Evolutionary conservation across 1,140 invertebrate species (phyloP).

Genomic region (Drosophila bifasciata): DNA sequence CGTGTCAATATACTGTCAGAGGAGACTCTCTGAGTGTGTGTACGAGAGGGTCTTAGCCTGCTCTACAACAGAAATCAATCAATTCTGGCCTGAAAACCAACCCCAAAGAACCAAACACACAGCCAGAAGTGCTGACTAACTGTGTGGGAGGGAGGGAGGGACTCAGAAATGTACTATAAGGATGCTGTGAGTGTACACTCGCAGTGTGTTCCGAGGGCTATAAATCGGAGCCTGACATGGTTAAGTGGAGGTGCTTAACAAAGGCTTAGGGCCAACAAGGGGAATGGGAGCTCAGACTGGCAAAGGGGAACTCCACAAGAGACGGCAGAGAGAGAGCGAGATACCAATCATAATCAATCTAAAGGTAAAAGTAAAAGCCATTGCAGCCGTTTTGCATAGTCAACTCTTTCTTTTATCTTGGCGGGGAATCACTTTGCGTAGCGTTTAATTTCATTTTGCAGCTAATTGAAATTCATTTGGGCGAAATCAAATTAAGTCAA

Average conservation of each 20-base stretch:
- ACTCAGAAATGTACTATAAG: too few relatives aligned
- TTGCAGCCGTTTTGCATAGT: slow-evolving; percentile 13
- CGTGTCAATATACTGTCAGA: slow-evolving; percentile 57
- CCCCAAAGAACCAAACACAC: not conserved
- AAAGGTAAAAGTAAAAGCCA: not conserved
- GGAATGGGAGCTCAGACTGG: not conserved
- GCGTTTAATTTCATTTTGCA: slow-evolving; percentile 75
- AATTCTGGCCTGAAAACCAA: slow-evolving; percentile 45
- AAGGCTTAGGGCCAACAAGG: slow-evolving; percentile 12
- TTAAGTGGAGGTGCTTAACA: slow-evolving; percentile 58
- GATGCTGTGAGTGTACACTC: slow-evolving; percentile 10
- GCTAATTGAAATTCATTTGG: slow-evolving; percentile 82
- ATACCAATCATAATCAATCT: slow-evolving; percentile 46
- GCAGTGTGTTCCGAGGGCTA: slow-evolving; percentile 37
- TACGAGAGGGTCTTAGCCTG: slow-evolving; percentile 20
- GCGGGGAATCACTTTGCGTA: slow-evolving; percentile 44
- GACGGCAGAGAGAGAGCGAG: not conserved
- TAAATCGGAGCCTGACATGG: slow-evolving; percentile 51
- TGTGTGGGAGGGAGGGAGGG: too few relatives aligned
- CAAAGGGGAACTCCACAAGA: not conserved
- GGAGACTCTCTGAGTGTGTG: not conserved
- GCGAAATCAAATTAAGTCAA: slow-evolving; percentile 79
- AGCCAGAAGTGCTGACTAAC: slow-evolving; percentile 8
- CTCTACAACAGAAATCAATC: slow-evolving; percentile 73
- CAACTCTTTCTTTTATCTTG: slow-evolving; percentile 57